Evolutionary conservation across 2,797 vertebrate species (phyloP).

Genomic region (Chanos chanos): DNA sequence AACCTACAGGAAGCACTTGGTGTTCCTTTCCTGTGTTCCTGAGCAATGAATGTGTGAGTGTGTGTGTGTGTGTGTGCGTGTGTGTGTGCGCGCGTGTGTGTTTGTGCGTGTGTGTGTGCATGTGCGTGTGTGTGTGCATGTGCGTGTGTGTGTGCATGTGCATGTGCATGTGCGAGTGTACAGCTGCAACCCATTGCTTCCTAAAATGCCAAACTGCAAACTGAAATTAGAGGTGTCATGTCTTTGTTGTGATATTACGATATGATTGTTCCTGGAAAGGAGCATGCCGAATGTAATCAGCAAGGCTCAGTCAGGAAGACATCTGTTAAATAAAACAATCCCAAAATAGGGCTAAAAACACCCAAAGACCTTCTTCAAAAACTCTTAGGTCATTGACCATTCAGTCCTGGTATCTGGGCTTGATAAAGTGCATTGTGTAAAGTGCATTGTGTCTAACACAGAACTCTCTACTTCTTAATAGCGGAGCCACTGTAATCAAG

Average conservation of each 20-base stretch:
- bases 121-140: constrained; percentile 23
- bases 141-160: constrained; percentile 8
- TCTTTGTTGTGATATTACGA: constrained; percentile 53
- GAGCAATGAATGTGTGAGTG: constrained; percentile 24
- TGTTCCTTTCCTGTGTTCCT: constrained; percentile 58
- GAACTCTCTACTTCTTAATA: constrained; percentile 9
- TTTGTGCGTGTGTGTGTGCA: constrained; percentile 22
- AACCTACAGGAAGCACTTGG: constrained; percentile 61
- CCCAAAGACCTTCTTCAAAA: background rate
- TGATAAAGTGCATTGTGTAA: too few relatives aligned
- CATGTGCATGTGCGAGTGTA: constrained; percentile 1
- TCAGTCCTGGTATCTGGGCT: background rate
- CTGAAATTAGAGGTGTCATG: constrained; percentile 41
- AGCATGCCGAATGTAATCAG: background rate
- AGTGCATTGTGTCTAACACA: background rate
- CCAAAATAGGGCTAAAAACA: constrained; percentile 43
- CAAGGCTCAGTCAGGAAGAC: background rate
- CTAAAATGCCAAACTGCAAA: background rate
- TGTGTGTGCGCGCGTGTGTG: background rate
- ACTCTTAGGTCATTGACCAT: background rate
- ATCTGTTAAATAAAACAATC: background rate
- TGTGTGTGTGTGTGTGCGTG: constrained; percentile 15
- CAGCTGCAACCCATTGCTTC: background rate
- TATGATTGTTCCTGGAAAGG: constrained; percentile 58
- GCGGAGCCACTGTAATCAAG: constrained; percentile 14